A percentile compares a stretch with the other conserved stretches of the same genome.
Conservation (phyloP, 2,888 invertebrate species). For the Digitonthophagus gazella region DNA sequence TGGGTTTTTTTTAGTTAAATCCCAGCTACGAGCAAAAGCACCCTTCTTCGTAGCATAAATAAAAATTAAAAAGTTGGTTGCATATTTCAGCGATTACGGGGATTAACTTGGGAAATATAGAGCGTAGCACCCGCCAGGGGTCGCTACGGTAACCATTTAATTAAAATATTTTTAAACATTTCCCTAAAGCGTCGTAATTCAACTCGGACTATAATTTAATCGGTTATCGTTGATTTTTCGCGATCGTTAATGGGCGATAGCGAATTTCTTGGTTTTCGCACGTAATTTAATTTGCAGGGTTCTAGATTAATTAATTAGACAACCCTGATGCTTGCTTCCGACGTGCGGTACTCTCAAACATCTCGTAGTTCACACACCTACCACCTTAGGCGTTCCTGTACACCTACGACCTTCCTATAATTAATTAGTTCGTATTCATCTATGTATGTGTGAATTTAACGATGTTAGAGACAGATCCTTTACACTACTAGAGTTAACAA, state of each 20-base stretch:
- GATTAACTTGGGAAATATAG: slow-evolving; percentile 15
- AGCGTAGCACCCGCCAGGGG: slow-evolving; percentile 2
- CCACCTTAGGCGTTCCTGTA: not conserved
- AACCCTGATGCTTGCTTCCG: not conserved
- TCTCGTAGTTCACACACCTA: not conserved
- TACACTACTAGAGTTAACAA: not conserved
- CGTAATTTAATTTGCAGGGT: not conserved
- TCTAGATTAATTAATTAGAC: not conserved
- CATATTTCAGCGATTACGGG: slow-evolving; percentile 16
- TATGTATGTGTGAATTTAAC: not conserved
- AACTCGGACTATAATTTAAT: not conserved
- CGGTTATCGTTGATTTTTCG: not conserved
- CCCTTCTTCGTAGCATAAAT: slow-evolving; percentile 5
- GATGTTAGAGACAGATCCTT: not conserved
- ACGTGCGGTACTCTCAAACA: too few species aligned
- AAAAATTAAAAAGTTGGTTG: slow-evolving; percentile 13
- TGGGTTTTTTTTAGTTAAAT: not conserved
- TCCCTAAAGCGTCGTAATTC: not conserved
- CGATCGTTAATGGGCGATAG: not conserved
- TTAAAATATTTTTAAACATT: slow-evolving; percentile 17
- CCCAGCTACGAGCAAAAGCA: not conserved
- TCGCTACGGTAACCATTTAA: slow-evolving; percentile 3
- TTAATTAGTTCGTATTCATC: not conserved
- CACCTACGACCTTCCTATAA: not conserved
- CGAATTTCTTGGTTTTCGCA: not conserved